Evolutionary conservation across 2,888 invertebrate species (phyloP).

Genomic region (Chymomyza fuscimana): DNA sequence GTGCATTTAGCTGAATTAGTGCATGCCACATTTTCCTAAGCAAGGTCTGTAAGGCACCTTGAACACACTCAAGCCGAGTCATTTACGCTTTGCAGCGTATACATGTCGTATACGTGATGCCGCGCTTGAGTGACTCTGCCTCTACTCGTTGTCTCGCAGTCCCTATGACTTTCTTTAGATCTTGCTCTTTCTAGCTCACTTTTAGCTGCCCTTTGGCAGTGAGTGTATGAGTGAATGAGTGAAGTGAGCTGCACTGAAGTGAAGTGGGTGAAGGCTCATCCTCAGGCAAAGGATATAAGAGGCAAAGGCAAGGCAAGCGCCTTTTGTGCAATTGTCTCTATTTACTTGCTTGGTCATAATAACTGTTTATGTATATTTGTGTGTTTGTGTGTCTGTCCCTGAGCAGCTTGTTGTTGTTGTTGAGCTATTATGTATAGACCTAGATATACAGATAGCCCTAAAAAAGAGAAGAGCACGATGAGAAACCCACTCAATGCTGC

Average conservation of each 20-base stretch:
- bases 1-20: slow-evolving; percentile 73
- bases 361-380: background rate
- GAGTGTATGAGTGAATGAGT: slow-evolving; percentile 20
- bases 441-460: background rate
- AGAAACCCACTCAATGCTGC: slow-evolving; percentile 63
- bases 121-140: slow-evolving; percentile 9
- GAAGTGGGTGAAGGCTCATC: slow-evolving; percentile 71
- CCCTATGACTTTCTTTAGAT: background rate
- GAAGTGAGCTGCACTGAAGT: slow-evolving; percentile 50
- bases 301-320: slow-evolving; percentile 49
- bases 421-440: background rate
- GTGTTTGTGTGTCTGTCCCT: slow-evolving; percentile 2
- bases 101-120: slow-evolving; percentile 11
- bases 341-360: slow-evolving; percentile 17
- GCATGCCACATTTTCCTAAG: slow-evolving; percentile 27
- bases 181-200: background rate
- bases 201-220: slow-evolving; percentile 14
- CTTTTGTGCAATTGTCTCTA: slow-evolving; percentile 63
- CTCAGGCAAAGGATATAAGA: slow-evolving; percentile 44
- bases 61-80: background rate
- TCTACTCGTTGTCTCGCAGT: background rate
- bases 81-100: background rate
- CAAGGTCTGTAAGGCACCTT: slow-evolving; percentile 3
- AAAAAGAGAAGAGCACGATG: background rate
- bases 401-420: slow-evolving; percentile 8